Percentiles rank a stretch among this genome's conserved stretches.
Evolutionary conservation across 2,797 vertebrate genomes (phyloP).

Genomic region (Pipistrellus pygmaeus): DNA sequence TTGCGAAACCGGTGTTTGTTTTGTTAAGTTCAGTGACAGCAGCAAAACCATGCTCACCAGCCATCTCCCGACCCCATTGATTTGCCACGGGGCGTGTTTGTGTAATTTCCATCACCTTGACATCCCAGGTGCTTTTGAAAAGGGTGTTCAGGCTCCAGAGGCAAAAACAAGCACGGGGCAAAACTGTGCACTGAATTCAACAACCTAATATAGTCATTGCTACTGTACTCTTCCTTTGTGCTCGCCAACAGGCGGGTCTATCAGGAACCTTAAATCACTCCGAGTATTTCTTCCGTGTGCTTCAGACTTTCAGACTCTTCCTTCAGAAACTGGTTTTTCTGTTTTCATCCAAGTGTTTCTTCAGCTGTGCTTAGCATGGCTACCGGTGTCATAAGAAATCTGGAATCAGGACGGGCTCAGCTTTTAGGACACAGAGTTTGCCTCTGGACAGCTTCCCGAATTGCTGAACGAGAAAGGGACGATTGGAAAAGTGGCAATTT

Average conservation of each 20-base stretch:
- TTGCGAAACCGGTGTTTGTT: conserved; percentile 64
- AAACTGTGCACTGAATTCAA: background rate
- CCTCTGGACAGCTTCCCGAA: background rate
- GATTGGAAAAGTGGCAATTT: background rate
- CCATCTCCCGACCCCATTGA: background rate
- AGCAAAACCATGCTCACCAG: background rate
- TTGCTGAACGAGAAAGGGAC: background rate
- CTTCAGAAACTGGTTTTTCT: background rate
- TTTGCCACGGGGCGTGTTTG: conserved; percentile 62
- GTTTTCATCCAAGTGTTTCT: background rate
- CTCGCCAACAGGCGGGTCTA: background rate
- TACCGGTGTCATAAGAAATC: rapidly evolving
- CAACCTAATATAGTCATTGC: conserved; percentile 42
- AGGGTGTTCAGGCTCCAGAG: conserved; percentile 12
- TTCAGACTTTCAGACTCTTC: background rate
- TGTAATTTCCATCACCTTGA: conserved; percentile 58
- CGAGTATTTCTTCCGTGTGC: background rate
- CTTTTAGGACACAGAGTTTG: background rate
- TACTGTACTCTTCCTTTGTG: no score
- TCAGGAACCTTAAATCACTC: background rate
- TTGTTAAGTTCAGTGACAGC: background rate
- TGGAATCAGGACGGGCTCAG: background rate
- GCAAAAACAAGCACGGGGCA: background rate
- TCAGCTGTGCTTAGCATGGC: background rate
- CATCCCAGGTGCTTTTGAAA: conserved; percentile 47